A percentile compares a stretch with the other conserved stretches of the same genome.
These are phyloP conservation scores for Phrynosoma platyrhinos DNA, from an alignment of 2,113 vertebrate genomes.

Conservation along the genomic window DNA sequence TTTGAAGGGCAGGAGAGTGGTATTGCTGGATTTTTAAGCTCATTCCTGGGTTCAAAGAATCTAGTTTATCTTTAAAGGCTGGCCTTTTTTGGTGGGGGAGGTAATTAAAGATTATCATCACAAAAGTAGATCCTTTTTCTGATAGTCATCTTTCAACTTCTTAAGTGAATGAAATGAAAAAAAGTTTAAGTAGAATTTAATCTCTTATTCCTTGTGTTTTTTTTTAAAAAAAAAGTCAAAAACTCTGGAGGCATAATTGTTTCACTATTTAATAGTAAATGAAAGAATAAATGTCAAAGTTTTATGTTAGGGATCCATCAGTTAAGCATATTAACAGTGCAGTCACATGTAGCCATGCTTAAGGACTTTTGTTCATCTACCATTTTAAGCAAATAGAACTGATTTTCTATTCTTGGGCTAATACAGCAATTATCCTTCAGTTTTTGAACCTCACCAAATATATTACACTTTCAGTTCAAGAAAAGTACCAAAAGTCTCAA, in stretches of 20 bases:
- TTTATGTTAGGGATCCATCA: neutral
- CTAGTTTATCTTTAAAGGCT: slow-evolving; percentile 11
- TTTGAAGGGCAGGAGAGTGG: neutral
- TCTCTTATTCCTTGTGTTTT: neutral
- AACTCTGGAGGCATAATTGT: neutral
- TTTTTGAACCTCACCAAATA: neutral
- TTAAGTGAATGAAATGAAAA: neutral
- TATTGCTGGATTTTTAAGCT: neutral
- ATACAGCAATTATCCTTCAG: neutral
- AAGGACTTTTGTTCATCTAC: neutral
- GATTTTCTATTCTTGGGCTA: neutral
- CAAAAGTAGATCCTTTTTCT: neutral
- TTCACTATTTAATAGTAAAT: neutral
- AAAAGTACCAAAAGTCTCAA: neutral
- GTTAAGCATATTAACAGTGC: neutral
- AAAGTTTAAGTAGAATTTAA: neutral
- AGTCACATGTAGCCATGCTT: neutral
- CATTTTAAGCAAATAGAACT: neutral
- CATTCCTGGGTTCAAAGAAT: slow-evolving; percentile 22
- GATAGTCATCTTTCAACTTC: neutral
- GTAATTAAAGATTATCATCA: slow-evolving; percentile 19
- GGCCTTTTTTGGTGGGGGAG: neutral
- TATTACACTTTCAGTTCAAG: neutral
- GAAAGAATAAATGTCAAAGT: neutral
- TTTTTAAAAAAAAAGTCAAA: neutral